Evolutionary conservation across 2,113 vertebrate species (phyloP).

Genomic region (Scalopus aquaticus): DNA sequence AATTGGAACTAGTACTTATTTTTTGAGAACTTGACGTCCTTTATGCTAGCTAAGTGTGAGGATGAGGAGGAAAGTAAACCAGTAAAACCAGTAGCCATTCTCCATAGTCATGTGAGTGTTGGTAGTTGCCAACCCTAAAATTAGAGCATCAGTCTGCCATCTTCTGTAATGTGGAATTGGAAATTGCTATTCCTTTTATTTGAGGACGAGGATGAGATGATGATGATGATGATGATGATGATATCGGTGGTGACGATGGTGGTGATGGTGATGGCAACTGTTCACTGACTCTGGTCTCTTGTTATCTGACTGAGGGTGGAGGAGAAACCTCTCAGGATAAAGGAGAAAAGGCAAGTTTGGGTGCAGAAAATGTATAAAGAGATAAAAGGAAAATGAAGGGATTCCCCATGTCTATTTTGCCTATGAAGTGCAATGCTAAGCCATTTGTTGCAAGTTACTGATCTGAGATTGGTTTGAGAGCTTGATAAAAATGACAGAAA

Average conservation of each 20-base stretch:
- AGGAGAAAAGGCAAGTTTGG: background rate
- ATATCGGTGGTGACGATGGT: background rate
- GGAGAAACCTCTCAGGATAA: background rate
- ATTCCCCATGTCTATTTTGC: background rate
- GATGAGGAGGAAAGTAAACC: background rate
- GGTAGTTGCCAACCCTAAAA: background rate
- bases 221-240: no score
- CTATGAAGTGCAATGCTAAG: background rate
- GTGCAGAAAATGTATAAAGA: background rate
- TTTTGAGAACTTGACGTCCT: background rate
- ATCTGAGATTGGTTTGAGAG: background rate
- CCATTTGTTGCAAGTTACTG: constrained; percentile 9
- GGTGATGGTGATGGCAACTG: background rate
- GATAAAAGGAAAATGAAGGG: background rate
- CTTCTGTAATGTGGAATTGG: background rate
- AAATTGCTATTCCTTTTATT: background rate
- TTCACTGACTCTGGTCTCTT: background rate
- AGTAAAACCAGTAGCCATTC: background rate
- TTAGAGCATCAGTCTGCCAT: background rate
- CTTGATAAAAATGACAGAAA: background rate
- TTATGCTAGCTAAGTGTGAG: background rate
- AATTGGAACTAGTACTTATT: background rate
- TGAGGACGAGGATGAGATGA: background rate
- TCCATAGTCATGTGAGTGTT: background rate
- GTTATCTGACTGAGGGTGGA: background rate